A percentile compares a stretch with the other conserved stretches of the same genome.
Conservation (phyloP, 2,113 vertebrate species). For the Conger conger region DNA sequence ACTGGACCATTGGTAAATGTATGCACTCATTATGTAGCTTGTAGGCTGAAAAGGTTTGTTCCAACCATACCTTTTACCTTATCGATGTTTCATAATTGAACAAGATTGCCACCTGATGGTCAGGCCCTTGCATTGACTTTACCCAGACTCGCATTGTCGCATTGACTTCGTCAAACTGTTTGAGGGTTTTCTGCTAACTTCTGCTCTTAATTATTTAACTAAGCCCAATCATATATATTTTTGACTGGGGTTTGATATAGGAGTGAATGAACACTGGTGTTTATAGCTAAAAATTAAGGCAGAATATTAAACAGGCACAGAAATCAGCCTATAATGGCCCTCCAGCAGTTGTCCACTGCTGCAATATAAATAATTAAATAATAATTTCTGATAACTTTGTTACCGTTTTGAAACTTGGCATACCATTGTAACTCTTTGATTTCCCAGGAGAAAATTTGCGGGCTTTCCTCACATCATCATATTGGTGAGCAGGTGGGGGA, state of each 20-base stretch:
- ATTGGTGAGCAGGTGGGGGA: conserved; percentile 6
- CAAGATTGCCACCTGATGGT: neutral
- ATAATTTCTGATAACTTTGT: neutral
- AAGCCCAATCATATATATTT: too few species aligned
- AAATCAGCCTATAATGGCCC: too few species aligned
- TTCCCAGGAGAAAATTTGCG: conserved; percentile 18
- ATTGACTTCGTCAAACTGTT: too few species aligned
- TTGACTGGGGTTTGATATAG: too few species aligned
- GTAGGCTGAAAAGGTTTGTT: neutral
- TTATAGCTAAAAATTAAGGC: too few species aligned
- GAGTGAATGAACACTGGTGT: too few species aligned
- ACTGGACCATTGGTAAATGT: neutral
- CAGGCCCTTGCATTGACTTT: neutral
- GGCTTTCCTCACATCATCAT: neutral
- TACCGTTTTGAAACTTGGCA: neutral
- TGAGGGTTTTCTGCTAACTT: too few species aligned
- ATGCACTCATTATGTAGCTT: neutral
- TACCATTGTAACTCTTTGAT: conserved; percentile 16
- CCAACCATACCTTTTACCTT: neutral
- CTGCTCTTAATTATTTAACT: too few species aligned
- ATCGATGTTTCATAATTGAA: neutral
- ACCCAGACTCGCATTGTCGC: too few species aligned
- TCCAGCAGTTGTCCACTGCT: too few species aligned
- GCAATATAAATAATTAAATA: too few species aligned
- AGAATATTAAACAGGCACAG: too few species aligned